Evolutionary conservation across 37 sponge, comb jelly and placozoan species (phyloP).

Genomic region (Lycopodina hypogea): DNA sequence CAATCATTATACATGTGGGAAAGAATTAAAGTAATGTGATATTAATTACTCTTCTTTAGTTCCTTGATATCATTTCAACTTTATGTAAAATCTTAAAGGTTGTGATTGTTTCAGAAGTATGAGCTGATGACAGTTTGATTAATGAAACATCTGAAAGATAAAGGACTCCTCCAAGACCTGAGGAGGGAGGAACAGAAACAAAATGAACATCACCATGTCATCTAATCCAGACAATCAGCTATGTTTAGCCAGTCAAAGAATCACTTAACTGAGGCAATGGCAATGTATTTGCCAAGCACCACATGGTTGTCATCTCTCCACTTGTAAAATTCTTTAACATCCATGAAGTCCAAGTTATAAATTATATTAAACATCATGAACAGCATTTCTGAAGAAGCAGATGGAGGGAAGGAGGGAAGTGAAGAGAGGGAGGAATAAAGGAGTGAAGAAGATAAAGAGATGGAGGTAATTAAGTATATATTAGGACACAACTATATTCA

Average conservation of each 20-base stretch:
- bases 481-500: no score
- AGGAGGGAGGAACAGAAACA: no score
- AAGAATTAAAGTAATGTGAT: no score
- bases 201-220: background rate
- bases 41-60: no score
- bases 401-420: background rate
- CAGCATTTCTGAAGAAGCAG: conserved; percentile 40
- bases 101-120: no score
- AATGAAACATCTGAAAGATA: no score
- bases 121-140: no score
- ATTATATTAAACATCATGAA: conserved; percentile 44
- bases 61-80: no score
- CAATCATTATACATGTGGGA: no score
- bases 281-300: conserved; percentile 40
- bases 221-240: background rate
- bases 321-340: conserved; percentile 24
- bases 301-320: conserved; percentile 47
- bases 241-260: conserved; percentile 58
- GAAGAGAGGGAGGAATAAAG: background rate
- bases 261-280: conserved; percentile 9
- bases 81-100: no score
- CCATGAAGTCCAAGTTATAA: conserved; percentile 54
- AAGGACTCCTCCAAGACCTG: no score
- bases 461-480: background rate
- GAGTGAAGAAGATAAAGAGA: background rate